A percentile compares a stretch with the other conserved stretches of the same genome.
Evolutionary conservation across 2,888 invertebrate genomes (phyloP).

Genomic region (Hydropsyche betteni): DNA sequence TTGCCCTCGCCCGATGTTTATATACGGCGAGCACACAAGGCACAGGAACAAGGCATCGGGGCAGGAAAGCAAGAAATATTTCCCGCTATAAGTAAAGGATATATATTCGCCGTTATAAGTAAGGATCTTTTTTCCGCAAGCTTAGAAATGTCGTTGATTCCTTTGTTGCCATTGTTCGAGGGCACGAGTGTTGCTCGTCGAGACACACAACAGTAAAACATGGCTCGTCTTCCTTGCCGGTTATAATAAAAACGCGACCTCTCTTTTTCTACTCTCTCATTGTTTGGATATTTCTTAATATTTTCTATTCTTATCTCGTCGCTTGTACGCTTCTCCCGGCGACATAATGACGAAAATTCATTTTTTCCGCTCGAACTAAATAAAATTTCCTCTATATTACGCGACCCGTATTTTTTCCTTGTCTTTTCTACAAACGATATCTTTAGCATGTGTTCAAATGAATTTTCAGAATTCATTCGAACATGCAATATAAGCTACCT

Average conservation of each 20-base stretch:
- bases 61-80: constrained; percentile 20
- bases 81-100: constrained; percentile 22
- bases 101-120: too few species aligned
- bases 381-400: too few species aligned
- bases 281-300: constrained; percentile 26
- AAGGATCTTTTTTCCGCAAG: constrained; percentile 30
- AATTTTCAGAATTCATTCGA: too few species aligned
- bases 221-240: neutral
- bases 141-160: constrained; percentile 32
- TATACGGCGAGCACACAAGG: neutral
- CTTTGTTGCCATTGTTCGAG: constrained; percentile 29
- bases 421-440: too few species aligned
- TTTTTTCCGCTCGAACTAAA: neutral
- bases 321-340: neutral
- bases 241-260: constrained; percentile 27
- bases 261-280: neutral
- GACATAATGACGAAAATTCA: neutral
- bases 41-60: neutral
- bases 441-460: too few species aligned
- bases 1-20: constrained; percentile 21
- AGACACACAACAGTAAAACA: constrained; percentile 17
- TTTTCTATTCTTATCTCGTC: constrained; percentile 4
- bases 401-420: too few species aligned
- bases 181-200: constrained; percentile 24
- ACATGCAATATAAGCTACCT: too few species aligned